Evolutionary conservation across 2,888 invertebrate species (phyloP).

Genomic region (Drosophila prostipennis): DNA sequence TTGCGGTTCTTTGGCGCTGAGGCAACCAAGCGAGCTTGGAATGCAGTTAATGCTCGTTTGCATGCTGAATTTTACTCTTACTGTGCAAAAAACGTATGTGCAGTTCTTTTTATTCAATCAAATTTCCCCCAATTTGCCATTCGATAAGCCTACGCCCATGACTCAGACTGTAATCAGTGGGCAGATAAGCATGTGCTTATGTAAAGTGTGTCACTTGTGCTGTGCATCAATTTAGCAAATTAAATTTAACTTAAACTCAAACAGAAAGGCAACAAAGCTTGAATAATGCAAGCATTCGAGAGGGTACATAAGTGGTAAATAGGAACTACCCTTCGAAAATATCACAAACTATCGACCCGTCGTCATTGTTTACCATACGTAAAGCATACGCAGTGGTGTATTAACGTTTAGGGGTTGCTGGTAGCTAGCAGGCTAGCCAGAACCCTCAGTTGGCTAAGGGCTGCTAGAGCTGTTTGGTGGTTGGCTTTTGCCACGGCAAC

Average conservation of each 20-base stretch:
- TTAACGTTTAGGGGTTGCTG: constrained; percentile 35
- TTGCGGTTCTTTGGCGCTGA: constrained; percentile 74
- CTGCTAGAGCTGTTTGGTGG: constrained; percentile 15
- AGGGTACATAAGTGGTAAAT: constrained; percentile 14
- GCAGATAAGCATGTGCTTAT: constrained; percentile 28
- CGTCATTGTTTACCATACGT: constrained; percentile 35
- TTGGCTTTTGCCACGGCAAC: constrained; percentile 28
- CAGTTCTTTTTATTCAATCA: not conserved
- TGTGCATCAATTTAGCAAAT: constrained; percentile 53
- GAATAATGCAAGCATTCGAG: constrained; percentile 23
- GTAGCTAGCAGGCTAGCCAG: constrained; percentile 16
- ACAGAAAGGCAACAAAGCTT: constrained; percentile 33
- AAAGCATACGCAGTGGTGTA: constrained; percentile 42
- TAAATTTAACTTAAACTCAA: constrained; percentile 53
- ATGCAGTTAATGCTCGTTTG: constrained; percentile 72
- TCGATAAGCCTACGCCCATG: constrained; percentile 24
- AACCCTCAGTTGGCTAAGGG: constrained; percentile 31
- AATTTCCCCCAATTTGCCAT: constrained; percentile 30
- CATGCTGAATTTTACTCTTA: constrained; percentile 14
- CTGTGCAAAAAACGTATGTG: too few species aligned
- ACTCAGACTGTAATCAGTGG: constrained; percentile 24
- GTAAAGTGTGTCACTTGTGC: constrained; percentile 36
- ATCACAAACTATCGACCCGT: constrained; percentile 39
- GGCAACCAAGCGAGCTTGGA: constrained; percentile 57
- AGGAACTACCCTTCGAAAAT: constrained; percentile 39